phyloP scores from a whole-genome alignment of 2,888 invertebrate species.

The Microctonus brassicae region DNA sequence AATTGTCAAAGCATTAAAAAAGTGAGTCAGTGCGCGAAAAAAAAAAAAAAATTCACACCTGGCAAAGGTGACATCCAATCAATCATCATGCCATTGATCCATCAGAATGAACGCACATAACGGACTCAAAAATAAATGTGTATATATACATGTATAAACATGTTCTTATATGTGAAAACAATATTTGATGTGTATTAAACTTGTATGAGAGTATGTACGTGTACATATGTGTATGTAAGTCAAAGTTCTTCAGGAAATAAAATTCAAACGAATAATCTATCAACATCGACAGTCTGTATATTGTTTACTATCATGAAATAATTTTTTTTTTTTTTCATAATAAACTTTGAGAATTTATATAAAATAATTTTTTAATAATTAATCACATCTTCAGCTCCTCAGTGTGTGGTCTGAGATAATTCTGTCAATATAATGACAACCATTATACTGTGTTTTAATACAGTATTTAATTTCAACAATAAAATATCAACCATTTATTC shows the following conservation, averaged over 20 bases:
- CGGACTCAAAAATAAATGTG: neutral
- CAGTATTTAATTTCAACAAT: neutral
- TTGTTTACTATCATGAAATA: neutral
- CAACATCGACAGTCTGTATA: neutral
- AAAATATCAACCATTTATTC: neutral
- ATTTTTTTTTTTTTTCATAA: neutral
- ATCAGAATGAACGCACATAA: neutral
- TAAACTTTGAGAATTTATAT: neutral
- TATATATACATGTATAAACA: neutral
- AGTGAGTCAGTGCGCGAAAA: neutral
- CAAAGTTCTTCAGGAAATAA: neutral
- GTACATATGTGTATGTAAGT: neutral
- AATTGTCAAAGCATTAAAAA: neutral
- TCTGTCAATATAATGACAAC: conserved; percentile 1
- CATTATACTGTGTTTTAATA: conserved; percentile 4
- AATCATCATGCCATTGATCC: conserved; percentile 33
- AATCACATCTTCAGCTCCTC: neutral
- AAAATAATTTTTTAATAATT: neutral
- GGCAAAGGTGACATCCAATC: conserved; percentile 40
- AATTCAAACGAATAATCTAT: neutral
- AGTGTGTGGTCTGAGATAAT: conserved; percentile 27
- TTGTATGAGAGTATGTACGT: too few species aligned
- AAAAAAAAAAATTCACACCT: conserved; percentile 40
- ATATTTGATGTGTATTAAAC: neutral
- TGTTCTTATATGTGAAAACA: neutral